Conservation (phyloP, 2,888 invertebrate genomes). For the Caenorhabditis japonica region DNA sequence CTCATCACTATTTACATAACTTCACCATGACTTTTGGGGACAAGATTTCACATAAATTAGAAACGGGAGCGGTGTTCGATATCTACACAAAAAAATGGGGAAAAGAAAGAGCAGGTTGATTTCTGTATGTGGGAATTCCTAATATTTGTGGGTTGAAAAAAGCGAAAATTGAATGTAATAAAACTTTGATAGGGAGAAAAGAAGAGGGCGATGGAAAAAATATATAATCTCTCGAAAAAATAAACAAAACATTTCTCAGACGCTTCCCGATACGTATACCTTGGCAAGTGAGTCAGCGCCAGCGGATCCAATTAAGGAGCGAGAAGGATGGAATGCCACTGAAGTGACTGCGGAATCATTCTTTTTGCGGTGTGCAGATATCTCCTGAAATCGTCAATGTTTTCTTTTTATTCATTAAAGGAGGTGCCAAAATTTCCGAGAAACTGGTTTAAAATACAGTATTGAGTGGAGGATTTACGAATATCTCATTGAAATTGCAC, state of each 20-base stretch:
- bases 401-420: too few relatives aligned
- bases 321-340: slow-evolving; percentile 98
- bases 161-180: slow-evolving; percentile 1
- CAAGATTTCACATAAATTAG: slow-evolving; percentile 15
- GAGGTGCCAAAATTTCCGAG: too few relatives aligned
- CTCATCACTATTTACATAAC: slow-evolving; percentile 28
- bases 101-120: slow-evolving; percentile 8
- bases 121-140: slow-evolving; percentile 11
- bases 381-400: slow-evolving; percentile 83
- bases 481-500: too few relatives aligned
- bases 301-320: slow-evolving; percentile 97
- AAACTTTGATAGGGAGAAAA: background rate
- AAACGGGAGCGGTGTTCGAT: slow-evolving; percentile 3
- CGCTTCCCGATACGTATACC: slow-evolving; percentile 80
- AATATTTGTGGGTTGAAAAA: slow-evolving; percentile 2
- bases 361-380: slow-evolving; percentile 98
- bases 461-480: too few relatives aligned
- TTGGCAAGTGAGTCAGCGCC: slow-evolving; percentile 99
- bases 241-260: slow-evolving; percentile 3
- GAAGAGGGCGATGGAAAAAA: background rate
- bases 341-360: slow-evolving; percentile 99
- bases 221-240: too few relatives aligned
- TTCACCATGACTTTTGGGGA: background rate
- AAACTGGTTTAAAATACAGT: too few relatives aligned
- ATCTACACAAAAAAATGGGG: slow-evolving; percentile 32